Evolutionary conservation across 2,113 vertebrate genomes (phyloP).

Genomic region (Lagopus muta): DNA sequence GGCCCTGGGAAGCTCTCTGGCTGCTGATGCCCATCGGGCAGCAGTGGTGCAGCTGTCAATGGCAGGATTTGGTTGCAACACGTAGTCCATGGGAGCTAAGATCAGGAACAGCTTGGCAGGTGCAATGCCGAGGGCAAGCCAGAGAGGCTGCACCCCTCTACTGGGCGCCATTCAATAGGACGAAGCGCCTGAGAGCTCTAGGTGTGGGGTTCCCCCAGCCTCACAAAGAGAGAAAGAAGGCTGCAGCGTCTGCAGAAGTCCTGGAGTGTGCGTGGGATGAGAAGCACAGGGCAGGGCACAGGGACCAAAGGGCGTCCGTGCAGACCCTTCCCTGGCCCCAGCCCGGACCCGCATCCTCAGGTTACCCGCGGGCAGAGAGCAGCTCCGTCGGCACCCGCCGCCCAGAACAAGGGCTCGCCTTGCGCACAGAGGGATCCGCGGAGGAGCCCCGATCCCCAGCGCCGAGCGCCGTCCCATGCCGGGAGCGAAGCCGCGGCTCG

Average conservation of each 20-base stretch:
- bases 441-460: too few species aligned
- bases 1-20: background rate
- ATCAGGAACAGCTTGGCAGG: background rate
- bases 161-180: background rate
- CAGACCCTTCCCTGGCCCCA: accelerated
- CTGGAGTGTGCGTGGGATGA: background rate
- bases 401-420: background rate
- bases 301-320: background rate
- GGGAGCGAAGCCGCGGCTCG: too few species aligned
- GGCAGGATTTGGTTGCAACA: background rate
- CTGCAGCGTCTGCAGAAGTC: background rate
- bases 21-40: too few species aligned
- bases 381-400: background rate
- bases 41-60: background rate
- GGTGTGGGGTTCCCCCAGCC: background rate
- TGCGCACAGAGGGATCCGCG: background rate
- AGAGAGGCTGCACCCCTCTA: background rate
- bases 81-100: background rate
- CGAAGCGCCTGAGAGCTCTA: background rate
- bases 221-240: background rate
- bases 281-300: background rate
- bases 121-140: background rate
- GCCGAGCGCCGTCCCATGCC: too few species aligned
- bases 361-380: background rate
- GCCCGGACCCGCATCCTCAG: background rate